These are phyloP conservation scores for Nemotelus pantherinus DNA, from an alignment of 2,888 invertebrate species.

Conservation along the genomic window DNA sequence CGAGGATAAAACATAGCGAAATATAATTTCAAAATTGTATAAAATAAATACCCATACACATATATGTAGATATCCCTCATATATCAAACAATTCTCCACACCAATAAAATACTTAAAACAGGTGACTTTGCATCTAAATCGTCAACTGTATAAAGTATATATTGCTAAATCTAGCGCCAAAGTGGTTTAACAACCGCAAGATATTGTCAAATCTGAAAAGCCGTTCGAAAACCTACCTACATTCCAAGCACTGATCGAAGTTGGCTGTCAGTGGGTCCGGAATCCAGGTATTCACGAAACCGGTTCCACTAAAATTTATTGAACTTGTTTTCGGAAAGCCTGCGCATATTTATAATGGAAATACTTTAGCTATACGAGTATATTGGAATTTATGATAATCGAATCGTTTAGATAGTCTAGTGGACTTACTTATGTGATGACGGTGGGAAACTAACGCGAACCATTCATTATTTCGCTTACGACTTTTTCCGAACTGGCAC, in stretches of 20 bases:
- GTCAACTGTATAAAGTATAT: no score
- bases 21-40: no score
- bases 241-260: slow-evolving; percentile 12
- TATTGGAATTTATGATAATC: slow-evolving; percentile 15
- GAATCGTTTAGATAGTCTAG: slow-evolving; percentile 21
- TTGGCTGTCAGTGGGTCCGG: slow-evolving; percentile 7
- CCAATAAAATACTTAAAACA: no score
- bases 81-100: no score
- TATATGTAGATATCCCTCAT: no score
- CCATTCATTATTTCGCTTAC: background rate
- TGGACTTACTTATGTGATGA: background rate
- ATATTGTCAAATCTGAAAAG: slow-evolving; percentile 35
- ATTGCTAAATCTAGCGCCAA: no score
- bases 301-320: slow-evolving; percentile 35
- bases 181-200: background rate
- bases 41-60: no score
- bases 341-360: slow-evolving; percentile 37
- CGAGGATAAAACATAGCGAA: no score
- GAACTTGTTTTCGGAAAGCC: slow-evolving; percentile 38
- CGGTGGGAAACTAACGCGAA: background rate
- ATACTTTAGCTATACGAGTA: slow-evolving; percentile 12
- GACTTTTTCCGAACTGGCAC: background rate
- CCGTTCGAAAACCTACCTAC: slow-evolving; percentile 28
- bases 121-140: no score
- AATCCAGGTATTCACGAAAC: slow-evolving; percentile 21